Percentiles rank a stretch among this genome's conserved stretches.
phyloP scores from a whole-genome alignment of 2,113 vertebrate species.

The Psilopogon haemacephalus region DNA sequence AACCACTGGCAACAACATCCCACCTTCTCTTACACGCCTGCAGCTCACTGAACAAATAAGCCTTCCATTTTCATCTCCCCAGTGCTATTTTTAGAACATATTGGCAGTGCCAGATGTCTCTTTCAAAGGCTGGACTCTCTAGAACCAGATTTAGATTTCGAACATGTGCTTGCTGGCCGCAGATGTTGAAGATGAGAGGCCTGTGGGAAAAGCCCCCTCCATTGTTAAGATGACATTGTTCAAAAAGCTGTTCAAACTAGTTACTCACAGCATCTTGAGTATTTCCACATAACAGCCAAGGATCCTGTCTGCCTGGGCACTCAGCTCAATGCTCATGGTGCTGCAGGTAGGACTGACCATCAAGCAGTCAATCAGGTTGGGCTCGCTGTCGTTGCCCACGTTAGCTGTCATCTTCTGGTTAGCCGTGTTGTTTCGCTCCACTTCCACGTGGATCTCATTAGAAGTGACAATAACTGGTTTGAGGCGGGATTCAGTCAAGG shows the following conservation, averaged over 20 bases:
- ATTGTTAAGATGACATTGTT: neutral
- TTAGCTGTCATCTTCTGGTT: slow-evolving; percentile 88
- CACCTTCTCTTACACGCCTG: neutral
- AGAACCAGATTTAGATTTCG: slow-evolving; percentile 18
- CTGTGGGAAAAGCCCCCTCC: neutral
- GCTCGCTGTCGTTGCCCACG: slow-evolving; percentile 88
- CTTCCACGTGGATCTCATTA: slow-evolving; percentile 94
- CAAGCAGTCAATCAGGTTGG: slow-evolving; percentile 97
- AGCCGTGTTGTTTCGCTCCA: slow-evolving; percentile 92
- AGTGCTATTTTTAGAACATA: slow-evolving; percentile 58
- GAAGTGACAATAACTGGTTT: slow-evolving; percentile 91
- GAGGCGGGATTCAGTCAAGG: slow-evolving; percentile 77
- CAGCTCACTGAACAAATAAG: slow-evolving; percentile 40
- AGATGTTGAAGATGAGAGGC: slow-evolving; percentile 1
- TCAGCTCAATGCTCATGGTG: slow-evolving; percentile 96
- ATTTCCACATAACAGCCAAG: slow-evolving; percentile 97
- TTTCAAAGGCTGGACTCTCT: slow-evolving; percentile 16
- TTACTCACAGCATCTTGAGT: slow-evolving; percentile 97
- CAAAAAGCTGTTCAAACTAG: neutral
- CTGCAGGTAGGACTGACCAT: slow-evolving; percentile 95
- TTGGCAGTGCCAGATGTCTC: slow-evolving; percentile 55
- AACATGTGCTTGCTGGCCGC: neutral
- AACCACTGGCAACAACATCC: slow-evolving; percentile 22
- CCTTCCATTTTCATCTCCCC: slow-evolving; percentile 39
- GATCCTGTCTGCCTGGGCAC: slow-evolving; percentile 92